Base-by-base conservation (phyloP, 1,140 invertebrate genomes). In the Hormaphis cornu region DNA sequence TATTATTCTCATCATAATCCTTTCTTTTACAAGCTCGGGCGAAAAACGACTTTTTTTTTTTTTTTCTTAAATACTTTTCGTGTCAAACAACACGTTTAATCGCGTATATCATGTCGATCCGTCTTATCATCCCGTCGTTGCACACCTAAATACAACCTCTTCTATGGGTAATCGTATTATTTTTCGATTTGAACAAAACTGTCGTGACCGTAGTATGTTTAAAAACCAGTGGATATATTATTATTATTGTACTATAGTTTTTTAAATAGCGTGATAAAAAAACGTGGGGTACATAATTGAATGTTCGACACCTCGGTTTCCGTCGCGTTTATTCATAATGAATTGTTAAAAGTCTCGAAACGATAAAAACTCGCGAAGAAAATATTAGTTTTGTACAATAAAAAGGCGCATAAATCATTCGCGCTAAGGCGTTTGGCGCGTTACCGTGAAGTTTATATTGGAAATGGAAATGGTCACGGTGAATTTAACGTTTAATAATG, bases 381-480 rank as follows among this genome's bases (percentile, higher is more conserved):
- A 58, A 58, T 58, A 40, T 37, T 58, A 58, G 33, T 58, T 40
- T 40, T 40, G 28, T 40, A 35, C 33, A 58, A 58, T 40, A 58
- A n/a, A n/a, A 58, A 40, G 20, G 33, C n/a, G 20, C 24, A 58
- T 58, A 40, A 58, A 58, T 40, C 33, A 58, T 58, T 40, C 24
- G 24, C 54, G 20, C 54, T 22, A 58, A 42, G 40, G 54, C 24
- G 54, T 40, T 24, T 58, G 37, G 8, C 33, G 33, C 20, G 24
- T 40, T 58, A 58, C 22, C n/a, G 35, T 58, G 9, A 58, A 58
- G 54, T 58, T 58, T 58, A 58, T 58, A 58, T 58, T 40, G 54
- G 54, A 58, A 58, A 58, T 40, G 54, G 54, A 37, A 58, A 40
- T 58, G 33, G 54, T 58, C 54, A 58, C 33, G 54, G 54, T 24